Percentiles rank a stretch among this genome's conserved stretches.
Conservation (phyloP, 1,140 invertebrate genomes). For the Pachypsylla venusta region DNA sequence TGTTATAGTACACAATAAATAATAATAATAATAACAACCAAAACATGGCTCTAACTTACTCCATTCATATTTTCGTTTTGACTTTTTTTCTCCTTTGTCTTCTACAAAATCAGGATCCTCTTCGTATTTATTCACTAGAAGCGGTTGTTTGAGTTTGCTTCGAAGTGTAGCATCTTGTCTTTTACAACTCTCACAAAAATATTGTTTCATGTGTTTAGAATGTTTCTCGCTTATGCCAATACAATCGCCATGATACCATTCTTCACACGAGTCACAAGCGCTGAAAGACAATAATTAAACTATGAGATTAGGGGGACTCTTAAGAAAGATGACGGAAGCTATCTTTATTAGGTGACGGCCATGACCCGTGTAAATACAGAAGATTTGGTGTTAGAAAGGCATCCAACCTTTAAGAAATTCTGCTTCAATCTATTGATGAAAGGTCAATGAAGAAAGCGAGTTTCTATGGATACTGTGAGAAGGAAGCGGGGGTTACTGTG, state of each 20-base stretch:
- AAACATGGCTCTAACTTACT: constrained; percentile 1
- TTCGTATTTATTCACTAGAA: neutral
- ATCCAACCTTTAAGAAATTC: no score
- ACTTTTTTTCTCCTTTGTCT: neutral
- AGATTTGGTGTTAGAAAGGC: no score
- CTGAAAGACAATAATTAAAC: constrained; percentile 37
- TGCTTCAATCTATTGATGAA: no score
- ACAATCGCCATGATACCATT: constrained; percentile 98
- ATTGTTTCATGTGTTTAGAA: constrained; percentile 83
- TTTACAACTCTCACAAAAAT: constrained; percentile 52
- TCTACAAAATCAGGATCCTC: neutral
- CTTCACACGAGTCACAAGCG: constrained; percentile 91
- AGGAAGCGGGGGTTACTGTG: no score
- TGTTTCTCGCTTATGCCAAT: constrained; percentile 88
- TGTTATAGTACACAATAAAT: no score
- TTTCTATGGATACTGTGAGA: no score
- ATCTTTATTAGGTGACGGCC: no score
- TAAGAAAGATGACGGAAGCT: no score
- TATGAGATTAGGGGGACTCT: no score
- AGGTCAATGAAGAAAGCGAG: no score
- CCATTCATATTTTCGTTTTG: neutral
- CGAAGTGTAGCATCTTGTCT: constrained; percentile 4
- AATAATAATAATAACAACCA: neutral
- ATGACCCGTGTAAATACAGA: no score
- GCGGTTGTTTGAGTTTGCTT: neutral